Base-by-base conservation (phyloP, 1,140 invertebrate genomes). In the Drosophila orosa region DNA sequence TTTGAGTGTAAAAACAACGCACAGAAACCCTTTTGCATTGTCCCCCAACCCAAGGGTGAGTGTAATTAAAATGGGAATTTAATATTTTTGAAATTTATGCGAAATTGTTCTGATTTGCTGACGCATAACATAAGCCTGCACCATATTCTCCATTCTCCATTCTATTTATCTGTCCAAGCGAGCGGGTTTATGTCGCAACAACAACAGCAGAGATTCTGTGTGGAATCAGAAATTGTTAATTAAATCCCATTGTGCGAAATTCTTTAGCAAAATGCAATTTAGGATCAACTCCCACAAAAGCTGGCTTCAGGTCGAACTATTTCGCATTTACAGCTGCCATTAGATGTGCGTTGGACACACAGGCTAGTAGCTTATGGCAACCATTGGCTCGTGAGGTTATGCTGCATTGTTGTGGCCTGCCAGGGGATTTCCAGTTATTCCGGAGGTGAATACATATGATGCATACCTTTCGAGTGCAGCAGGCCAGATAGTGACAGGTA, bases 201-300 rank as follows among this genome's bases (percentile, higher is more conserved):
- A 13, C 44, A 59, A 45, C 19, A 59, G 27, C 29, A 19, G 47
- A 31, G n/a, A 55, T 37, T 62, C 57, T 27, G 25, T n/a, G 12
- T 35, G 37, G 8, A 39, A 37, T 71, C 71, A 29, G 15, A 6
- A 24, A 37, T 35, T 62, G 55, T 71, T 83, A 84, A 84, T 84
- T 76, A 61, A 72, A 77, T 84, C 77, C 62, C 24, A 77, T 84
- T 84, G 50, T 67, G 48, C 56, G 24, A 78, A 81, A 86, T 86
- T 86, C 82, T 65, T 86, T 60, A 7, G 58, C 27, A 85, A 85
- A 85, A 82, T 85, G 76, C 78, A 81, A 75, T 78, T 75, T 57
- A 68, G 80, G 29, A 48, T 52, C 39, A 33, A 22, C 17, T 29
- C 44, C 35, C 9, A 68, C 33, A 44, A 47, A 47, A 56, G 71